Evolutionary conservation across 2,113 vertebrate genomes (phyloP).

Genomic region (Peucedramus taeniatus): DNA sequence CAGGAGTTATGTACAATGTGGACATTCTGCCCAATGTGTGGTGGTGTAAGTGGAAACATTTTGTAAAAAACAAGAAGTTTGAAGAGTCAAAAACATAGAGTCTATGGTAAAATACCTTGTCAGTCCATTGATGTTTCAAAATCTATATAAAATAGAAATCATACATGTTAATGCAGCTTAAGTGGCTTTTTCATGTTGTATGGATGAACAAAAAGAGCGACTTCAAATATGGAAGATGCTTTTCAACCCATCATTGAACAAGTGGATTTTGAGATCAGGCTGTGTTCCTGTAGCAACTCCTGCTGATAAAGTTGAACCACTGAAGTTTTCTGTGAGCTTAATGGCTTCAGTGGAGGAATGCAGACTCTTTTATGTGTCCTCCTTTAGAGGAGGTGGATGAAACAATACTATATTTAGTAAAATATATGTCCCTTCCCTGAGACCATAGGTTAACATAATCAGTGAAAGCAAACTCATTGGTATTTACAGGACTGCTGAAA

Average conservation of each 20-base stretch:
- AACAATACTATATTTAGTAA: neutral
- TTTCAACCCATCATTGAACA: neutral
- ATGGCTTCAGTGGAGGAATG: neutral
- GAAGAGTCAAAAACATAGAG: neutral
- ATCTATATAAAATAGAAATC: neutral
- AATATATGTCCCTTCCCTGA: neutral
- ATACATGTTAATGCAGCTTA: neutral
- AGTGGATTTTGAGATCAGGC: neutral
- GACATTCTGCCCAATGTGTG: neutral
- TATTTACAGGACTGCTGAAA: neutral
- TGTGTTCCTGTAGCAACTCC: neutral
- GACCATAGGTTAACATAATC: neutral
- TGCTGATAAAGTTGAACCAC: neutral
- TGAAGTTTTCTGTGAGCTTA: neutral
- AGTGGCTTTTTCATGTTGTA: neutral
- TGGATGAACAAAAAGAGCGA: neutral
- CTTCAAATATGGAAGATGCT: neutral
- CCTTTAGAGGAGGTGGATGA: neutral
- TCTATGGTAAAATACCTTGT: neutral
- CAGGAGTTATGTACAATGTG: rapidly evolving
- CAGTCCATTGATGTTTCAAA: neutral
- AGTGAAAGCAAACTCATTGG: neutral
- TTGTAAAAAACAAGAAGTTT: neutral
- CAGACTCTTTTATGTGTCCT: neutral
- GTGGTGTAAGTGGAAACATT: neutral